Percentiles rank a stretch among this genome's conserved stretches.
Conservation (phyloP, 2,113 vertebrate species). For the Chloebia gouldiae region DNA sequence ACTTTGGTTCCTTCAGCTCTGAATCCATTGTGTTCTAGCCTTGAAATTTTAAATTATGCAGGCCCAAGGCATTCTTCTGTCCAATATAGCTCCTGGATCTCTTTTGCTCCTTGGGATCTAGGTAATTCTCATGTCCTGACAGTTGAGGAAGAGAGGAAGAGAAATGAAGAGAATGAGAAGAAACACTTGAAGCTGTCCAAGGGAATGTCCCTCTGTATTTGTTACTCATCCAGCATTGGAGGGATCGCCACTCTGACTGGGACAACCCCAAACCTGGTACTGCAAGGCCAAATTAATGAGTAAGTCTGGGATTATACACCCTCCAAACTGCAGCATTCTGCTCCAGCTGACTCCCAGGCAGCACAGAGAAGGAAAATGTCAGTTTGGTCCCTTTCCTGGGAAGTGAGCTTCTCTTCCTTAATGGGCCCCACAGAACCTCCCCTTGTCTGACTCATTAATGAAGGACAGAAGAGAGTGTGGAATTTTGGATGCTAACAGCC, state of each 20-base stretch:
- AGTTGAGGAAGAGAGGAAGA: background rate
- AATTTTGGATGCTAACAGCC: background rate
- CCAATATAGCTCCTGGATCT: background rate
- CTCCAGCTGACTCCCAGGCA: background rate
- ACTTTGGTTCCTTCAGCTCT: background rate
- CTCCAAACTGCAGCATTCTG: background rate
- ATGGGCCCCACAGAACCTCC: background rate
- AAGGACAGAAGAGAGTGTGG: background rate
- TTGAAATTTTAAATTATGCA: background rate
- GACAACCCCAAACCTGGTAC: constrained; percentile 89
- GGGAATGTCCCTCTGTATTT: constrained; percentile 86
- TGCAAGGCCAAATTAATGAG: constrained; percentile 88
- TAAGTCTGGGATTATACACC: constrained; percentile 64
- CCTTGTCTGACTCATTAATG: background rate
- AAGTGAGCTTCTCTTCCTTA: background rate
- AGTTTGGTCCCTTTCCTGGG: background rate
- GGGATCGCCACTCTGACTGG: constrained; percentile 92
- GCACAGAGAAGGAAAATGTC: background rate
- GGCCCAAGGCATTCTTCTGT: background rate
- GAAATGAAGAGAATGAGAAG: background rate
- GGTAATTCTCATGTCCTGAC: background rate
- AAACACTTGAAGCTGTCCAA: constrained; percentile 78
- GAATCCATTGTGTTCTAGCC: background rate
- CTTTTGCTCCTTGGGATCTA: background rate
- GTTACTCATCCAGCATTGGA: constrained; percentile 92